A percentile compares a stretch with the other conserved stretches of the same genome.
phyloP scores from a whole-genome alignment of 2,113 vertebrate genomes.

The Limnothrissa miodon region DNA sequence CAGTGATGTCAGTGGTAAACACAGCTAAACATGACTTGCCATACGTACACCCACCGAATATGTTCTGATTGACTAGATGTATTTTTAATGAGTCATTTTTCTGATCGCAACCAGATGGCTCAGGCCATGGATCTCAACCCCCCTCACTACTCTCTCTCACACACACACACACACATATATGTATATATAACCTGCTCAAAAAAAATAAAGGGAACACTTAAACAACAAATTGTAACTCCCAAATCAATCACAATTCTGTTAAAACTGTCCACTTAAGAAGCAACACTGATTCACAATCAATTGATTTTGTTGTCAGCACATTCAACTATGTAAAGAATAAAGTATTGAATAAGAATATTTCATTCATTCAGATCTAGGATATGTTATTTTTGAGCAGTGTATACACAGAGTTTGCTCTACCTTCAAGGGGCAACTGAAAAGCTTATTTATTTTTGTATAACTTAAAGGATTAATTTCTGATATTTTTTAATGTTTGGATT shows the following conservation, averaged over 20 bases:
- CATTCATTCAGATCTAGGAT: too few species aligned
- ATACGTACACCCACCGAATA: conserved; percentile 25
- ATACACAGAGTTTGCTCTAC: not conserved
- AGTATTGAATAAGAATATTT: too few species aligned
- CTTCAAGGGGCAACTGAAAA: not conserved
- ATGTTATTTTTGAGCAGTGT: too few species aligned
- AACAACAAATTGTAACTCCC: too few species aligned
- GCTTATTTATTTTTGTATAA: not conserved
- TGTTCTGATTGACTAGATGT: conserved; percentile 44
- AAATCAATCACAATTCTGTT: too few species aligned
- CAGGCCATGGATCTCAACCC: conserved; percentile 11
- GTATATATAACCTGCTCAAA: too few species aligned
- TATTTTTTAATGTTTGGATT: not conserved
- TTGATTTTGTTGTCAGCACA: too few species aligned
- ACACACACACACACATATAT: too few species aligned
- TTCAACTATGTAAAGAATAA: too few species aligned
- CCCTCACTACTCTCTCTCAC: conserved; percentile 7
- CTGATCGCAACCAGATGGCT: conserved; percentile 47
- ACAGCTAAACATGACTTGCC: conserved; percentile 36
- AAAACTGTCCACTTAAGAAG: too few species aligned
- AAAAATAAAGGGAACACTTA: too few species aligned
- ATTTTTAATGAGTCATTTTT: conserved; percentile 45
- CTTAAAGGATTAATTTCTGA: not conserved
- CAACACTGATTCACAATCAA: too few species aligned
- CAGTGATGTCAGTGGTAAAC: conserved; percentile 41